These are phyloP conservation scores for Chrysocyon brachyurus DNA, from an alignment of 2,797 vertebrate species.

Conservation along the genomic window DNA sequence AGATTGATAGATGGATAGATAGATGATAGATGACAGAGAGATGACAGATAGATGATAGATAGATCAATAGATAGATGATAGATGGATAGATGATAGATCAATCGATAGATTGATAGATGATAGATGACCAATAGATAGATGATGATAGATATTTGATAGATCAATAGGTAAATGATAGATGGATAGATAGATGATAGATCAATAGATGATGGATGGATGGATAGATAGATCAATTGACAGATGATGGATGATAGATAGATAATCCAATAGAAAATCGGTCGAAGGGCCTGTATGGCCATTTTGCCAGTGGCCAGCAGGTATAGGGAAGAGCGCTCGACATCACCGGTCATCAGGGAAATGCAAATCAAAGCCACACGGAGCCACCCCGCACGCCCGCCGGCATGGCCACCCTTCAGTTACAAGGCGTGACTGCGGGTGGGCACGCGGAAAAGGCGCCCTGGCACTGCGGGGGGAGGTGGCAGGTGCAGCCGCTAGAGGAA, in stretches of 20 bases:
- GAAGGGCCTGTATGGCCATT: not conserved
- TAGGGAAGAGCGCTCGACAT: fast-evolving
- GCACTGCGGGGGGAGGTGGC: fast-evolving
- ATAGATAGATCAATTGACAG: too few species aligned
- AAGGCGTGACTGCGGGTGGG: fast-evolving
- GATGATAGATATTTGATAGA: too few species aligned
- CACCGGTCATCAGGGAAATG: not conserved
- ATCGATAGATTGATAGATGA: too few species aligned
- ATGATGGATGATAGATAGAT: not conserved
- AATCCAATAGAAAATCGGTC: not conserved
- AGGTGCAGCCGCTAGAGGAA: fast-evolving
- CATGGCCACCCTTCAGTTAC: fast-evolving
- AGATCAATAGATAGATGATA: too few species aligned
- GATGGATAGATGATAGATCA: too few species aligned
- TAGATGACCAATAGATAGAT: too few species aligned
- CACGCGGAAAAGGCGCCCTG: fast-evolving
- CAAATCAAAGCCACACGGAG: not conserved
- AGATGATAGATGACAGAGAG: too few species aligned
- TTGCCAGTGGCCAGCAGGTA: not conserved
- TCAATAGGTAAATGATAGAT: too few species aligned
- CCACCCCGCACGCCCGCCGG: fast-evolving
- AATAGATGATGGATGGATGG: too few species aligned
- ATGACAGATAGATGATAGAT: too few species aligned
- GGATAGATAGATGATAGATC: too few species aligned
- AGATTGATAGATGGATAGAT: too few species aligned